These are phyloP conservation scores for Blastomussa wellsi DNA, from an alignment of 92 coral and sea anemone genomes.

Conservation along the genomic window DNA sequence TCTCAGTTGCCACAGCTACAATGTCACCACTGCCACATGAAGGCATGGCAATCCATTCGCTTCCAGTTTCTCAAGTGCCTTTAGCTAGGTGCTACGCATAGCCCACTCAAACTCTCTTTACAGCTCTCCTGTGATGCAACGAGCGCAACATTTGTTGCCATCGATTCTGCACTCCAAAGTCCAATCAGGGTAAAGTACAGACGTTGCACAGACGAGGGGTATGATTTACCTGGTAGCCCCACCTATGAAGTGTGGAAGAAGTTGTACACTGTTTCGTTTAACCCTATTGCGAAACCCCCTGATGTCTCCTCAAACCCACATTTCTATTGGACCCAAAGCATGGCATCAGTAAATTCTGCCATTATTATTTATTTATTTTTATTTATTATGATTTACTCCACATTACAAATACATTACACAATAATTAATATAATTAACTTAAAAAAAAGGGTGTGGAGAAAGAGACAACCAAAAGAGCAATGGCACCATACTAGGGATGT, in stretches of 20 bases:
- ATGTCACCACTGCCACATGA: too few species aligned
- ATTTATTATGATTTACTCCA: too few species aligned
- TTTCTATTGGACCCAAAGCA: background rate
- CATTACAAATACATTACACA: too few species aligned
- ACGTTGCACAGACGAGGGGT: slow-evolving; percentile 53
- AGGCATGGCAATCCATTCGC: too few species aligned
- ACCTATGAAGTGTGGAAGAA: slow-evolving; percentile 40
- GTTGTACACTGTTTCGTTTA: slow-evolving; percentile 12
- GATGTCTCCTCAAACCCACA: background rate
- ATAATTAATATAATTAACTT: too few species aligned
- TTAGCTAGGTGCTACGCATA: too few species aligned
- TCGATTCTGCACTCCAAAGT: slow-evolving; percentile 31
- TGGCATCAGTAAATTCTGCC: slow-evolving; percentile 6
- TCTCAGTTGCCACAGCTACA: background rate
- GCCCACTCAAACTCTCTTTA: background rate
- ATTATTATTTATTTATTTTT: too few species aligned
- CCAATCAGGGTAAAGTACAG: slow-evolving; percentile 44
- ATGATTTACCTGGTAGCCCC: slow-evolving; percentile 60
- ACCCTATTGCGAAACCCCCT: background rate
- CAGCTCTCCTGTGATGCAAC: background rate
- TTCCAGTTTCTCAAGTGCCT: too few species aligned
- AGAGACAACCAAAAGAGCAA: too few species aligned
- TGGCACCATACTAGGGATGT: too few species aligned
- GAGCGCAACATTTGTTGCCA: slow-evolving; percentile 33
- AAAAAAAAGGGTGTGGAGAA: too few species aligned